These are phyloP conservation scores for Hippoglossus hippoglossus DNA, from an alignment of 2,797 vertebrate species.

Conservation along the genomic window DNA sequence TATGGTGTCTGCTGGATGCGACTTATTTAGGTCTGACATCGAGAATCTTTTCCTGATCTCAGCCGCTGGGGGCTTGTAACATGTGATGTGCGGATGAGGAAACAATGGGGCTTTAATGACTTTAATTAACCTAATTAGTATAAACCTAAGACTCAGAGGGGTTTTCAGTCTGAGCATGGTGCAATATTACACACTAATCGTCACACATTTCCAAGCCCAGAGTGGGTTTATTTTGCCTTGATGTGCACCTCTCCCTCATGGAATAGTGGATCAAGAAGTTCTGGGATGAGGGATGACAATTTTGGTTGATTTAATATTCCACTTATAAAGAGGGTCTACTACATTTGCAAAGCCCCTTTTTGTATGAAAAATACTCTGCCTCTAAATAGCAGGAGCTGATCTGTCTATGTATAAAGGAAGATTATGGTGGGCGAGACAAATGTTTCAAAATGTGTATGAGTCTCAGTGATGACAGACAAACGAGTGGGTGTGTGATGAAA, in stretches of 20 bases:
- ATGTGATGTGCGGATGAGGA: background rate
- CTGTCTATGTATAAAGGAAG: background rate
- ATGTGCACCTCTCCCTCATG: no score
- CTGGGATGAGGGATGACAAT: background rate
- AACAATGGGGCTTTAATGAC: conserved; percentile 1
- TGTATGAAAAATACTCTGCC: conserved; percentile 1
- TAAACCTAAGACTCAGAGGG: background rate
- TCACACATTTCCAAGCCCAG: no score
- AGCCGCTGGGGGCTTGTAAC: background rate
- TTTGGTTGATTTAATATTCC: background rate
- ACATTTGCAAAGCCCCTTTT: background rate
- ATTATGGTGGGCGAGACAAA: background rate
- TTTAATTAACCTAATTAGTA: conserved; percentile 10
- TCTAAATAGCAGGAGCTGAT: background rate
- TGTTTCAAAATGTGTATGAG: background rate
- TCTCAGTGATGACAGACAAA: background rate
- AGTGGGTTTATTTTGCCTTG: background rate
- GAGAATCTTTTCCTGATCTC: background rate
- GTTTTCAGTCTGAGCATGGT: background rate
- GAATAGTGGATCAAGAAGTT: no score
- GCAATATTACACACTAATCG: background rate
- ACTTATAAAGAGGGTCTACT: background rate
- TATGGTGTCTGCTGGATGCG: no score
- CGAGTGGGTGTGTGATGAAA: background rate
- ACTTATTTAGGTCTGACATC: background rate